Conservation (phyloP, 2,797 vertebrate species). For the Rallus crepitans region DNA sequence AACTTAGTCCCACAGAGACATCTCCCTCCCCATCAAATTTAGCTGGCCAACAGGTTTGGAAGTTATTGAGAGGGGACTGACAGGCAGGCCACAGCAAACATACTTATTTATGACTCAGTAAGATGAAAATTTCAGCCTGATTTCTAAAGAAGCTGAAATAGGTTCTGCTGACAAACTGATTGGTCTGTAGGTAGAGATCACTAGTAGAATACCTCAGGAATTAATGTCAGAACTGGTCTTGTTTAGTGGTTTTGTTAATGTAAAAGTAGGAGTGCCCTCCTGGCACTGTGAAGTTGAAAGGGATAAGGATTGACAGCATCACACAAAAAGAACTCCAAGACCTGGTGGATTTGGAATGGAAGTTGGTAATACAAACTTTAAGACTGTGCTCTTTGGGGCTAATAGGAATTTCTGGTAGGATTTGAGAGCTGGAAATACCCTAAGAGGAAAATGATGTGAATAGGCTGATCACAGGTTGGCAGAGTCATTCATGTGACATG, state of each 20-base stretch:
- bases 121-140: too few relatives aligned
- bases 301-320: neutral
- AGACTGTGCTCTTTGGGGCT: neutral
- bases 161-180: neutral
- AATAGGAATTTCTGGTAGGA: neutral
- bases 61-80: neutral
- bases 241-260: neutral
- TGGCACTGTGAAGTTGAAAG: neutral
- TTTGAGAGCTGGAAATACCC: neutral
- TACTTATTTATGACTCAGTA: neutral
- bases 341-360: neutral
- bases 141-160: neutral
- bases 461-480: conserved; percentile 8
- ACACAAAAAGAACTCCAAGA: neutral
- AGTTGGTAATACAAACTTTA: neutral
- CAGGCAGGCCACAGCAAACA: neutral
- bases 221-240: neutral
- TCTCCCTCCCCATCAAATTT: neutral
- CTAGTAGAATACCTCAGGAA: neutral
- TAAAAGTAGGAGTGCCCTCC: neutral
- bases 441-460: conserved; percentile 2
- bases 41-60: neutral
- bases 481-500: neutral
- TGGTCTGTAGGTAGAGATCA: neutral
- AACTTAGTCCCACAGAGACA: neutral